Evolutionary conservation across 1,140 invertebrate genomes (phyloP).

Genomic region (Caenorhabditis remanei): DNA sequence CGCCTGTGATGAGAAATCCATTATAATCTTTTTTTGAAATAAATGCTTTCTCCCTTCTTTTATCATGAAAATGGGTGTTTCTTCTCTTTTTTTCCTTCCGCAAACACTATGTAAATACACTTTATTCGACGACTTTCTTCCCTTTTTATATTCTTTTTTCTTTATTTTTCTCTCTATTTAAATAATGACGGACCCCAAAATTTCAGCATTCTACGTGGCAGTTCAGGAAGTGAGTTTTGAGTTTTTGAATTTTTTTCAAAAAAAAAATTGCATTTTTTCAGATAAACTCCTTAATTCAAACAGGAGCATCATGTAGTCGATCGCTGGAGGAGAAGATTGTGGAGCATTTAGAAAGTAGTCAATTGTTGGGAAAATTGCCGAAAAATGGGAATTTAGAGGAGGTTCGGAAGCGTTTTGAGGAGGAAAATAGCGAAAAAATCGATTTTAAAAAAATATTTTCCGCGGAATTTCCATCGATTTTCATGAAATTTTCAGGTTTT

Average conservation of each 20-base stretch:
- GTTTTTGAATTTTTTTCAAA: background rate
- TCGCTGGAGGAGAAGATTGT: constrained; percentile 56
- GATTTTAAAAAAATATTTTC: too few relatives aligned
- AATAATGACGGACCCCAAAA: constrained; percentile 8
- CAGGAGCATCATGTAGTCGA: constrained; percentile 7
- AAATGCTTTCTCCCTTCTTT: background rate
- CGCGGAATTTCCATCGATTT: too few relatives aligned
- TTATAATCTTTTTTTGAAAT: background rate
- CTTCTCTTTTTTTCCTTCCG: background rate
- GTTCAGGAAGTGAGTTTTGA: constrained; percentile 14
- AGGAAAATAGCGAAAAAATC: background rate
- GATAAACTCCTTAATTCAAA: constrained; percentile 30
- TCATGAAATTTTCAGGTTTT: background rate
- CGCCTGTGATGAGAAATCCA: background rate
- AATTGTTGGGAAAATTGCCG: constrained; percentile 17
- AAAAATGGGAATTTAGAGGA: constrained; percentile 4
- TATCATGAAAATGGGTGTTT: background rate
- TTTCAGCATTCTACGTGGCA: constrained; percentile 26
- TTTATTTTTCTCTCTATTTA: background rate
- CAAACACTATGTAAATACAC: constrained; percentile 27
- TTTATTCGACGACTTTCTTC: constrained; percentile 1
- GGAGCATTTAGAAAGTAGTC: constrained; percentile 56
- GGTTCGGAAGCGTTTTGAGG: background rate
- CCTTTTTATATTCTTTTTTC: background rate
- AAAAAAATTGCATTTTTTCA: constrained; percentile 15